Base-by-base conservation (phyloP, 1,140 invertebrate species). In the Sitobion miscanthi region DNA sequence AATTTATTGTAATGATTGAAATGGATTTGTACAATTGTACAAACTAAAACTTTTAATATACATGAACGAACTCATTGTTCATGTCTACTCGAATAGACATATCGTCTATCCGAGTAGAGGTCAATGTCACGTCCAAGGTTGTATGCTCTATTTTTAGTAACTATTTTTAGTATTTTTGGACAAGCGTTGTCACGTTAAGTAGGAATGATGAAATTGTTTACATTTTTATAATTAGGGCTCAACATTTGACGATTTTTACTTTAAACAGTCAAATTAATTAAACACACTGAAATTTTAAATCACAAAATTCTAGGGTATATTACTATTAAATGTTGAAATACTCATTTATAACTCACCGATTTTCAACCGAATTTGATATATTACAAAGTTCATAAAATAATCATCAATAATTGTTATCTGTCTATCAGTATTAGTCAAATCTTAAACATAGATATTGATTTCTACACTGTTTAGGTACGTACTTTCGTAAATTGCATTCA, bases 1-100 rank as follows among this genome's bases (percentile, higher is more conserved):
- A 77, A 77, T 77, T 77, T 77, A 77, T 77, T n/a, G 62, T 77
- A 77, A 77, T 77, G 62, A 77, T 77, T 77, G 62, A 77, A 77
- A 77, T 77, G 62, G 62, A 77, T 77, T 77, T 77, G 14, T n/a
- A 77, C n/a, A n/a, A 77, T 77, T 77, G 14, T n/a, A 77, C n/a
- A n/a, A 77, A 14, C 62, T n/a, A n/a, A 77, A 77, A 77, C 62
- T 77, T 77, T n/a, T 77, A 77, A n/a, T 77, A 77, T 77, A 77
- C 62, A 77, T 77, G 62, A 77, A 77, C 62, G 62, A 77, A n/a
- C 62, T n/a, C 62, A 77, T 77, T 77, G 62, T 77, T 77, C 62
- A n/a, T 77, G 62, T n/a, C 62, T 77, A 77, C 62, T 77, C 62
- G 62, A 4, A 77, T 77, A 77, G n/a, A 77, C n/a, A 54, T n/a